phyloP scores from a whole-genome alignment of 1,140 invertebrate genomes.

The Cataglyphis hispanica region DNA sequence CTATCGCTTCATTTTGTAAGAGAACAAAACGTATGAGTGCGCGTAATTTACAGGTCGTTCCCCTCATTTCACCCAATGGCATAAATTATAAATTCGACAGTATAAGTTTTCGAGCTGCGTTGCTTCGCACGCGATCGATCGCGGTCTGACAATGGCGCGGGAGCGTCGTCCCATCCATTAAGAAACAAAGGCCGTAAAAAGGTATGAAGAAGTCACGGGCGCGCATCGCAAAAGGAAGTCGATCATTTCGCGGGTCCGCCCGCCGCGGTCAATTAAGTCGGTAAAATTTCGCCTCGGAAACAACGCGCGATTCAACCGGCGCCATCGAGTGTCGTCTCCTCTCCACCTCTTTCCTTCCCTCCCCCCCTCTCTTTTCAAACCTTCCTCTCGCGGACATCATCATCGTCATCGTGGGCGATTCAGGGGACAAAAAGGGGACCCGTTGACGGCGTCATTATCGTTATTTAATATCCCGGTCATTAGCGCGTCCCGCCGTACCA shows the following conservation, averaged over 20 bases:
- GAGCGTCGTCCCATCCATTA: conserved; percentile 30
- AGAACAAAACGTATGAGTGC: not conserved
- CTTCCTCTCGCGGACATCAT: conserved; percentile 56
- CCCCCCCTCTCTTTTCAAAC: conserved; percentile 54
- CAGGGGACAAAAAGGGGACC: conserved; percentile 77
- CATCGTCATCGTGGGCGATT: conserved; percentile 70
- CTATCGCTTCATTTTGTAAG: not conserved
- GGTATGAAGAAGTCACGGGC: conserved; percentile 23
- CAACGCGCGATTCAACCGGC: conserved; percentile 46
- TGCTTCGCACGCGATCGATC: conserved; percentile 47
- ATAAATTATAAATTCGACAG: conserved; percentile 27
- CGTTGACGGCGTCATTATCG: conserved; percentile 84
- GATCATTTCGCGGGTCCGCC: conserved; percentile 76
- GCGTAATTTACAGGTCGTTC: conserved; percentile 12
- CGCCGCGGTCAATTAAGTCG: conserved; percentile 83
- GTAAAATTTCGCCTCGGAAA: conserved; percentile 77
- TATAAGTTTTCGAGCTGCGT: conserved; percentile 25
- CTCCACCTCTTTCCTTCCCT: conserved; percentile 65
- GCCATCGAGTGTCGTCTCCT: conserved; percentile 54
- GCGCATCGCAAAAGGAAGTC: conserved; percentile 78
- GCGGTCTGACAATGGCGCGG: not conserved
- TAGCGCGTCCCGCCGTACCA: conserved; percentile 82
- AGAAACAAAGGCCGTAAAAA: conserved; percentile 62
- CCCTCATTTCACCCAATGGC: conserved; percentile 12
- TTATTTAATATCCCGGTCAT: conserved; percentile 87